Evolutionary conservation across 2,888 invertebrate species (phyloP), one percentile per base, ranked within the genome.

Genomic region (Tenthredo mesomela): DNA sequence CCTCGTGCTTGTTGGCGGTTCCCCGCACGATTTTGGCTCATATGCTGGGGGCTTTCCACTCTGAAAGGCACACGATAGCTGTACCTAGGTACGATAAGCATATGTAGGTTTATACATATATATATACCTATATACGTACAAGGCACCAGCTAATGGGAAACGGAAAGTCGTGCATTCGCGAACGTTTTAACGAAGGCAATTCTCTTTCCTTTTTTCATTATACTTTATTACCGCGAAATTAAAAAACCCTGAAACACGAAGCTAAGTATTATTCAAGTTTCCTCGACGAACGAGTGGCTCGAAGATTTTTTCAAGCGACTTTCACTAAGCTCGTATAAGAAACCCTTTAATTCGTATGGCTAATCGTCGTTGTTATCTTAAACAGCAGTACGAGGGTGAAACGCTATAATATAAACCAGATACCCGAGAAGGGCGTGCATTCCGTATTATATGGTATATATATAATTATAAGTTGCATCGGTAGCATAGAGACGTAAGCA

Each of bases 1-100:
- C 61, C 21, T 40, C 43, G 77, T 25, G 18, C 18, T 54, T 54
- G 80, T 61, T 40, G 80, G 61, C 61, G 80, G 80, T 80, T 80
- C 25, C 58, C 80, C 61, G 40, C n/a, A 37, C 61, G 58, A 61
- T 37, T 80, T 80, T 21, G 71, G 71, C 71, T 9, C 71, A 70
- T 29, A 37, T 40, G 71, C n/a, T 10, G 10, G 40, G 40, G 40
- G 43, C 43, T 73, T 73, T 73, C 40, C 71, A 25, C 43, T 73
- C 33, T 33, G 33, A 15, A 12, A 67, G 33, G 71, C 21, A 40
- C 71, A 73, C 15, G 40, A 40, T 43, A 18, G 40, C 21, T 40
- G 21, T 40, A 73, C 3, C 43, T n/a, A 4, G n/a, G 71, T 15
- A 43, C 9, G 18, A 54, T 50, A 54, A n/a, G n/a, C n/a, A 54